Evolutionary conservation across 2,888 invertebrate species (phyloP), one percentile per base, ranked within the genome.

Genomic region (Ditylenchus weischeri): DNA sequence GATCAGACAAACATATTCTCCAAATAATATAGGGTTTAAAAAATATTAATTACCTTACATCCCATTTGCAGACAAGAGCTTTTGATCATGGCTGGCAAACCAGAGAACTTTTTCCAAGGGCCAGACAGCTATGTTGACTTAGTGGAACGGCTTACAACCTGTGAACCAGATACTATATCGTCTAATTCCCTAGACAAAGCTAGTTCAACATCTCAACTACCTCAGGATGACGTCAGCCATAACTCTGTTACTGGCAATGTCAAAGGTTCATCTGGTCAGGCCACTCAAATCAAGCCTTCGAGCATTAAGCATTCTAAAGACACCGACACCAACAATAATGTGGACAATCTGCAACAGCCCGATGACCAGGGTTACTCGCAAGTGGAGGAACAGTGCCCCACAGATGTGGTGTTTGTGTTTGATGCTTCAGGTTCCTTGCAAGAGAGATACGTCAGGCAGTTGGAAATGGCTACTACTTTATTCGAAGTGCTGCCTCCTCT

Each of bases 401-500:
- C 54, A 21, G 29, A 54, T 54, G 29, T 54, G 13, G 54, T 54
- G 7, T 54, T 54, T 29, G 54, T 54, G 54, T 54, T 54, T 54
- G 54, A 54, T 29, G 54, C 54, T 23, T 54, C 54, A 15, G 54
- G 54, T 29, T 54, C 54, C n/a, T 18, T 54, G n/a, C 21, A 18
- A 29, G 54, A 54, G 13, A 54, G 54, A 13, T 54, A 15, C n/a
- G 7, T 15, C 11, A 54, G 54, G 13, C 54, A 54, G 29, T 54
- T 54, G n/a, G 29, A 54, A 54, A 54, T 54, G n/a, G 54, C 54
- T 29, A 54, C 54, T 23, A 29, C 11, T 18, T 13, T 54, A 11
- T 23, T 54, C 11, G 54, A 54, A 23, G 54, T 54, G 21, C n/a
- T 54, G 54, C 54, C 54, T 54, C n/a, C 54, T 23, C n/a, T n/a